These are phyloP conservation scores for Drosophila merina DNA, from an alignment of 2,888 invertebrate genomes.

Conservation along the genomic window DNA sequence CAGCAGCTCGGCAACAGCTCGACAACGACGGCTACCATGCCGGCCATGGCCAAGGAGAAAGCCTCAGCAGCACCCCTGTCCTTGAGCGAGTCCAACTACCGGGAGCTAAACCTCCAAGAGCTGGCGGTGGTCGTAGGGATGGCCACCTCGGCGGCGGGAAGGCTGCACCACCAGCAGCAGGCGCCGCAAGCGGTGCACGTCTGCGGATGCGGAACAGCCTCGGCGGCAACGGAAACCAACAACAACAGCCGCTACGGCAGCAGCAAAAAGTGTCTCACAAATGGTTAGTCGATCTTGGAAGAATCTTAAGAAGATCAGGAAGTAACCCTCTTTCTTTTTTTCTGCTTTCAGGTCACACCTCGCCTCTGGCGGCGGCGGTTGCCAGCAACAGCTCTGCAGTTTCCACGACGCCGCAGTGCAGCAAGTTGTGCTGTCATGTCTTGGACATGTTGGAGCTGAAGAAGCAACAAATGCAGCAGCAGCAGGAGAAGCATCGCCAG, in stretches of 20 bases:
- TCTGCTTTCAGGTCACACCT: conserved; percentile 70
- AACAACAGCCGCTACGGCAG: conserved; percentile 54
- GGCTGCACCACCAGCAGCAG: conserved; percentile 60
- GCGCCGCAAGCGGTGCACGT: conserved; percentile 50
- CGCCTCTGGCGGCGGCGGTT: conserved; percentile 79
- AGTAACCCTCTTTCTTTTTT: neutral
- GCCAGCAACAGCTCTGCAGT: conserved; percentile 70
- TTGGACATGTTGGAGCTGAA: conserved; percentile 22
- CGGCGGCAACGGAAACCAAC: conserved; percentile 56
- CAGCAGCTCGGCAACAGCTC: conserved; percentile 44
- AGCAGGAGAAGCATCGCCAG: conserved; percentile 13
- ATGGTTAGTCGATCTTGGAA: conserved; percentile 60
- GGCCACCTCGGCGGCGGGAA: conserved; percentile 61
- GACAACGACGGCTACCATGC: conserved; percentile 78
- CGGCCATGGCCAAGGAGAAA: conserved; percentile 84
- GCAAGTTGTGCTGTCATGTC: conserved; percentile 59
- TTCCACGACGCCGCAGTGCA: conserved; percentile 65
- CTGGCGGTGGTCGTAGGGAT: conserved; percentile 56
- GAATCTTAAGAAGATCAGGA: neutral
- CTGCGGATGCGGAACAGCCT: conserved; percentile 70
- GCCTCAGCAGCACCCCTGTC: conserved; percentile 81
- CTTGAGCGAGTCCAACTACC: conserved; percentile 81
- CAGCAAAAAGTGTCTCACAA: conserved; percentile 71
- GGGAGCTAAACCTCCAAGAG: conserved; percentile 80
- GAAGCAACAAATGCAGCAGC: conserved; percentile 49